Evolutionary conservation across 1,140 invertebrate species (phyloP).

Genomic region (Procambarus clarkii): DNA sequence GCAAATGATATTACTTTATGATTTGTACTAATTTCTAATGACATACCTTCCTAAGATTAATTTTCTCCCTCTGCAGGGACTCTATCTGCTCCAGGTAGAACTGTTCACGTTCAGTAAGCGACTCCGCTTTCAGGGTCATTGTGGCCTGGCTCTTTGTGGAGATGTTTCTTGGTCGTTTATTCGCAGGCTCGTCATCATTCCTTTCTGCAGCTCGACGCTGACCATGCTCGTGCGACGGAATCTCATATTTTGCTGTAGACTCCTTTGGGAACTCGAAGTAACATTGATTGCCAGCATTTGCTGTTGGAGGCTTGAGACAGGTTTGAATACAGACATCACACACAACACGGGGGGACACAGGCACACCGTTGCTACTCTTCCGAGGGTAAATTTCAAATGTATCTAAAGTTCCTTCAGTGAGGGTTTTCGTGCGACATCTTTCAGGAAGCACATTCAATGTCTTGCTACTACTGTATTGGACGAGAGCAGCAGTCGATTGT

Average conservation of each 20-base stretch:
- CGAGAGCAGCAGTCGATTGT: slow-evolving; percentile 40
- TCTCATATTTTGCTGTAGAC: background rate
- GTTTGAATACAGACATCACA: slow-evolving; percentile 58
- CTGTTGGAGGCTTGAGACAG: background rate
- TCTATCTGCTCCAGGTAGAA: slow-evolving; percentile 71
- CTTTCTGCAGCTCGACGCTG: slow-evolving; percentile 19
- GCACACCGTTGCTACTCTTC: slow-evolving; percentile 27
- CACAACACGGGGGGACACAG: slow-evolving; percentile 46
- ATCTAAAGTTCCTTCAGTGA: background rate
- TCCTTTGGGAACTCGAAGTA: background rate
- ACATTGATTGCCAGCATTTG: background rate
- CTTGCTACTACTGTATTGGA: slow-evolving; percentile 28
- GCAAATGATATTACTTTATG: background rate
- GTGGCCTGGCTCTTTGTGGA: slow-evolving; percentile 47
- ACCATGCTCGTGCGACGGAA: slow-evolving; percentile 15
- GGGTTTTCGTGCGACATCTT: slow-evolving; percentile 17
- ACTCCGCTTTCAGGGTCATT: slow-evolving; percentile 48
- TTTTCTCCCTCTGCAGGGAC: slow-evolving; percentile 67
- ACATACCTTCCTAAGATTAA: slow-evolving; percentile 66
- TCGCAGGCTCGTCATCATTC: slow-evolving; percentile 27
- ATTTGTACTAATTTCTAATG: background rate
- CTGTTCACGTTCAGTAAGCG: slow-evolving; percentile 60
- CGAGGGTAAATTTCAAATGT: background rate
- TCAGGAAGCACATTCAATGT: slow-evolving; percentile 17
- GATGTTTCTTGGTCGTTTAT: slow-evolving; percentile 30